A percentile compares a stretch with the other conserved stretches of the same genome.
These are phyloP conservation scores for Sphenodon punctatus DNA, from an alignment of 2,797 vertebrate species.

Conservation along the genomic window DNA sequence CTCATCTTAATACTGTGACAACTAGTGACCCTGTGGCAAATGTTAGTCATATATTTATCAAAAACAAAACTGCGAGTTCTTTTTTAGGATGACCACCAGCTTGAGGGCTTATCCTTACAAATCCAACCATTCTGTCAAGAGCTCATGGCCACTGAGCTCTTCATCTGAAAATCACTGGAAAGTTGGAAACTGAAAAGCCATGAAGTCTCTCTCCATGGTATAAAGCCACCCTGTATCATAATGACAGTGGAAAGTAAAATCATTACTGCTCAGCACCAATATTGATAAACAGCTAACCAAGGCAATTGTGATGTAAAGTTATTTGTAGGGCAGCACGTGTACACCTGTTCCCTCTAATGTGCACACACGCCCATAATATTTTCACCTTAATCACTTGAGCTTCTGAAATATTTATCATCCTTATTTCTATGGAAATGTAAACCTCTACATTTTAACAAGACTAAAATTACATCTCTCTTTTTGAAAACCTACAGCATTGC, in stretches of 20 bases:
- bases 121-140: background rate
- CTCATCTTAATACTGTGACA: no score
- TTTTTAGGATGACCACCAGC: background rate
- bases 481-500: no score
- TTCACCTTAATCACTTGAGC: background rate
- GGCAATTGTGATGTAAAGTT: background rate
- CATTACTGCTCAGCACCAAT: slow-evolving; percentile 30
- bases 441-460: background rate
- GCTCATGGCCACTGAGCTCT: slow-evolving; percentile 6
- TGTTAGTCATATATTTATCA: no score
- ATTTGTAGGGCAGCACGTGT: background rate
- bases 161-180: slow-evolving; percentile 23
- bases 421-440: background rate
- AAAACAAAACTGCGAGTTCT: background rate
- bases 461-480: background rate
- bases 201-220: background rate
- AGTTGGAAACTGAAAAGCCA: background rate
- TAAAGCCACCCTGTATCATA: slow-evolving; percentile 21
- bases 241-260: background rate
- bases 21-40: no score
- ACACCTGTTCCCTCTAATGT: background rate
- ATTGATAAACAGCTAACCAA: slow-evolving; percentile 28
- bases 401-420: background rate
- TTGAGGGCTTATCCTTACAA: slow-evolving; percentile 13
- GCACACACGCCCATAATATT: background rate